These are phyloP conservation scores for Gymnoscelis rufifasciata DNA, from an alignment of 2,888 invertebrate species.

Conservation along the genomic window DNA sequence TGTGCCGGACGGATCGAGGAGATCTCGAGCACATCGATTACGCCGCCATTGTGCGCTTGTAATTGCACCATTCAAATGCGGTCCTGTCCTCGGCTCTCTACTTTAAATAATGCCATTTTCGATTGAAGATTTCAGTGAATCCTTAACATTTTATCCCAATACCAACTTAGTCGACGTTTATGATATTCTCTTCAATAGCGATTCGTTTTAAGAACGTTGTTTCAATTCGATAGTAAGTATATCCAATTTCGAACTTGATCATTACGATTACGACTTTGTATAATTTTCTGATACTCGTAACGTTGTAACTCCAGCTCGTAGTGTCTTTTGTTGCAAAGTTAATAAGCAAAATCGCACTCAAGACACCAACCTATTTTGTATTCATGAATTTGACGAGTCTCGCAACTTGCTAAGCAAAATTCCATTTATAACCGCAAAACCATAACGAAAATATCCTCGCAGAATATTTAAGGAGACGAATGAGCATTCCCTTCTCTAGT, in stretches of 20 bases:
- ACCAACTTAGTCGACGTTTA: too few relatives aligned
- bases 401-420: conserved; percentile 12
- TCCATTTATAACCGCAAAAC: conserved; percentile 19
- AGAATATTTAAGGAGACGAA: conserved; percentile 27
- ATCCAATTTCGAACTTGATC: neutral
- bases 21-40: conserved; percentile 26
- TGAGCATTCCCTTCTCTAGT: conserved; percentile 17
- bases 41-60: conserved; percentile 23
- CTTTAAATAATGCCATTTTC: too few relatives aligned
- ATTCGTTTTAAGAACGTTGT: too few relatives aligned
- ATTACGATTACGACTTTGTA: neutral
- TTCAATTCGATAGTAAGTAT: too few relatives aligned
- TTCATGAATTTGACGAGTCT: conserved; percentile 7
- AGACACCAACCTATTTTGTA: conserved; percentile 9
- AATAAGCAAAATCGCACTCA: conserved; percentile 3
- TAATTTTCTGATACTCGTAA: neutral
- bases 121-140: too few relatives aligned
- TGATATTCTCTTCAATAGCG: too few relatives aligned
- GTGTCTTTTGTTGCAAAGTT: neutral
- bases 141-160: too few relatives aligned
- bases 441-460: conserved; percentile 18
- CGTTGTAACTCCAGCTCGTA: neutral
- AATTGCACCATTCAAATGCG: conserved; percentile 24
- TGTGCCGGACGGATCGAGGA: conserved; percentile 24
- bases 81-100: neutral